phyloP scores from a whole-genome alignment of 2,888 invertebrate genomes.

The Vesta saturnalis region DNA sequence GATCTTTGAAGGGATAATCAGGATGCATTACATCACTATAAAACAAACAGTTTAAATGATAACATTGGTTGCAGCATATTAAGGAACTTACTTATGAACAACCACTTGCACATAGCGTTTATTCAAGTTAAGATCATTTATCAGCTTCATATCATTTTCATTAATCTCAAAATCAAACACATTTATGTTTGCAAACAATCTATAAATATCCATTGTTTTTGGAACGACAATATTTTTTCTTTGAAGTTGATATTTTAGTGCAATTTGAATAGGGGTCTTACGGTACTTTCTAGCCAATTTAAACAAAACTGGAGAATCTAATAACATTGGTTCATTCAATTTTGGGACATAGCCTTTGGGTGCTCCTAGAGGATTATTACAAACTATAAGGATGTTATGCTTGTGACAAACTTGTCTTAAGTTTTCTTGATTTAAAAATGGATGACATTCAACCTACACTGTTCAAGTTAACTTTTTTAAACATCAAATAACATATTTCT shows the following conservation, averaged over 20 bases:
- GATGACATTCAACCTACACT: constrained; percentile 25
- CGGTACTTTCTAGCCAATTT: constrained; percentile 68
- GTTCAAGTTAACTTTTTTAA: not conserved
- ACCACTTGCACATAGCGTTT: not conserved
- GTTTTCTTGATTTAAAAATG: constrained; percentile 17
- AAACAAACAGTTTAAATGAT: not conserved
- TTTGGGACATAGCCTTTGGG: constrained; percentile 14
- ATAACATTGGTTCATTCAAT: constrained; percentile 71
- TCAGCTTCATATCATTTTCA: constrained; percentile 66
- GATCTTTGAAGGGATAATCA: constrained; percentile 8
- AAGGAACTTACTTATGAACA: not conserved
- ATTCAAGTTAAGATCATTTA: not conserved
- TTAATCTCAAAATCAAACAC: constrained; percentile 77
- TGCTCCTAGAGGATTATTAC: constrained; percentile 18
- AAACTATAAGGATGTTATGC: constrained; percentile 11
- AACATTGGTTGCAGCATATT: no score
- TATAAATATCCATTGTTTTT: constrained; percentile 76
- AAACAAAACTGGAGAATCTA: constrained; percentile 75
- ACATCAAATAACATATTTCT: constrained; percentile 6
- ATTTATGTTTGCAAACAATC: constrained; percentile 72
- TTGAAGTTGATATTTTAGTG: constrained; percentile 71
- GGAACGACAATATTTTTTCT: constrained; percentile 78
- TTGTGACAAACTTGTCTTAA: not conserved
- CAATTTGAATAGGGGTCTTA: constrained; percentile 73
- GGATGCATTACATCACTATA: constrained; percentile 4